A percentile compares a stretch with the other conserved stretches of the same genome.
phyloP scores from a whole-genome alignment of 2,888 invertebrate genomes.

The Macaria liturata region DNA sequence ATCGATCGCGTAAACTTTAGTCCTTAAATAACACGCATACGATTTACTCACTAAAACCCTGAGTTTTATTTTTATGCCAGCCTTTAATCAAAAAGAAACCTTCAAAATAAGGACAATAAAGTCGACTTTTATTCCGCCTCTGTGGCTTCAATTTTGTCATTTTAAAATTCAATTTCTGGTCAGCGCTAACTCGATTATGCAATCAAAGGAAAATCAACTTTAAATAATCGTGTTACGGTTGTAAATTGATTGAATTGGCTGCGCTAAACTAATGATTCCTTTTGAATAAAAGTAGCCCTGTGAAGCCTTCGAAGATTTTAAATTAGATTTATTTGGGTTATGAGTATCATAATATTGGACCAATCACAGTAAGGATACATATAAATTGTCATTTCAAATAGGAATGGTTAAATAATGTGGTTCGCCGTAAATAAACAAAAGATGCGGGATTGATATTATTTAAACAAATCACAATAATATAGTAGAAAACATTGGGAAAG shows the following conservation, averaged over 20 bases:
- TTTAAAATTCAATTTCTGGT: conserved; percentile 16
- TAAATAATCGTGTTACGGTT: conserved; percentile 13
- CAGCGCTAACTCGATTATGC: conserved; percentile 15
- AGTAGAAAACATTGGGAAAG: too few species aligned
- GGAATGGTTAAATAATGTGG: too few species aligned
- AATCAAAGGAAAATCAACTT: conserved; percentile 23
- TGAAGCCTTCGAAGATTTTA: conserved; percentile 16
- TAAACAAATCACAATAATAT: too few species aligned
- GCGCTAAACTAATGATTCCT: conserved; percentile 16
- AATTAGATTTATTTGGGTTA: conserved; percentile 22
- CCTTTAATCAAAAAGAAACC: too few species aligned
- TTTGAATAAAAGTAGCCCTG: conserved; percentile 19
- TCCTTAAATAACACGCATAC: too few species aligned
- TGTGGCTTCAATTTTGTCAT: conserved; percentile 6
- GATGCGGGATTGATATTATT: too few species aligned
- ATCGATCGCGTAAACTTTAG: too few species aligned
- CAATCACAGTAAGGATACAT: background rate
- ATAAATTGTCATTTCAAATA: too few species aligned
- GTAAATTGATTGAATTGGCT: conserved; percentile 12
- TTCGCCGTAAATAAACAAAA: too few species aligned
- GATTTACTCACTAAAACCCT: too few species aligned
- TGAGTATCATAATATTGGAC: conserved; percentile 9
- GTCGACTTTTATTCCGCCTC: conserved; percentile 1
- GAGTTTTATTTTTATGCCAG: too few species aligned
- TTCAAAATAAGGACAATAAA: background rate